Evolutionary conservation across 1,140 invertebrate species (phyloP).

Genomic region (Frieseomelitta varia): DNA sequence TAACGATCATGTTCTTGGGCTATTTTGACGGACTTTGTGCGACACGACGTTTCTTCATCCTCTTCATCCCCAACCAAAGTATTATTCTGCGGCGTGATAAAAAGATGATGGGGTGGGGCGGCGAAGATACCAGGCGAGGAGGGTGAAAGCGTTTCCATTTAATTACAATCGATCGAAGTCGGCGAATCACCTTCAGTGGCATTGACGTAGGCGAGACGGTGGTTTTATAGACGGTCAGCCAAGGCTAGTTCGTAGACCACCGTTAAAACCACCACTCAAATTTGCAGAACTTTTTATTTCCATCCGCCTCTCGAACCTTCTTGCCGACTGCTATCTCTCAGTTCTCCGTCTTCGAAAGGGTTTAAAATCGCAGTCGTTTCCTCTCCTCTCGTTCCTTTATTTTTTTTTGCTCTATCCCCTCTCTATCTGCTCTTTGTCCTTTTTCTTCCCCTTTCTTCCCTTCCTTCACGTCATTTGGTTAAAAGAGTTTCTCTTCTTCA

Average conservation of each 20-base stretch:
- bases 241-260: constrained; percentile 45
- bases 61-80: constrained; percentile 28
- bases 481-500: constrained; percentile 48
- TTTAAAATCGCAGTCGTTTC: constrained; percentile 54
- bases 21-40: background rate
- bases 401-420: background rate
- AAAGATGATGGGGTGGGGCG: constrained; percentile 42
- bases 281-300: constrained; percentile 64
- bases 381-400: background rate
- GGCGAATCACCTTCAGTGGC: constrained; percentile 54
- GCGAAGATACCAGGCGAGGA: constrained; percentile 9
- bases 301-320: constrained; percentile 1
- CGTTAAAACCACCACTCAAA: constrained; percentile 69
- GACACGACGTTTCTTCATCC: background rate
- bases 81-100: constrained; percentile 53
- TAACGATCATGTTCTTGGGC: background rate
- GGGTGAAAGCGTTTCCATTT: constrained; percentile 66
- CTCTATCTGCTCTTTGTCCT: background rate
- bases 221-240: constrained; percentile 65
- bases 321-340: constrained; percentile 14
- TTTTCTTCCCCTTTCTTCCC: background rate
- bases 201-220: constrained; percentile 32
- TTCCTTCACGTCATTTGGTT: constrained; percentile 56
- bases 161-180: constrained; percentile 63
- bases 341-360: constrained; percentile 24